Base-by-base conservation (phyloP, 2,113 vertebrate genomes). In the Brachyistius frenatus region DNA sequence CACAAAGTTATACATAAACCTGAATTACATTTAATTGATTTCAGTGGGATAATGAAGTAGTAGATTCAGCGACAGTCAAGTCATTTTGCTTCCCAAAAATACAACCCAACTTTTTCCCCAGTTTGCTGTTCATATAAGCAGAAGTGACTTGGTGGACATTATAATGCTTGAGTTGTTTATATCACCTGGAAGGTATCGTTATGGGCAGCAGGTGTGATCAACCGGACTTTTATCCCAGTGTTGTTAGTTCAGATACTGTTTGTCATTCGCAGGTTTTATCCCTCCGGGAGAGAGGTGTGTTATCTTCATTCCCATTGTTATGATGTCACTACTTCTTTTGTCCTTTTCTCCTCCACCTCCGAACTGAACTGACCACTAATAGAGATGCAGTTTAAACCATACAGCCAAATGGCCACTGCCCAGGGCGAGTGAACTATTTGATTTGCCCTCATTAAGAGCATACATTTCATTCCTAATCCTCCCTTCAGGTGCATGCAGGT, bases 251-350 rank as follows among this genome's bases (percentile, higher is more conserved):
- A 16, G 31, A 76, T 46, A 58, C 11, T n/a, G 46, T 73, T 65
- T 73, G 58, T 78, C 69, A 54, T 77, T 77, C 56, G 50, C 62
- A 63, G 65, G 47, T 54, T 74, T 53, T 62, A 64, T 58, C 64
- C 49, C 66, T 71, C 47, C 36, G 52, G 49, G 61, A 54, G 55
- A 72, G 52, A 50, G 15, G 35, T 39, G 56, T 55, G 54, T n/a
- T 72, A 72, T 66, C 39, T 56, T 36, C 3, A 35, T 50, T 60
- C 58, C 46, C 8, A 60, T 16, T 30, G 30, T 46, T 50, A 30
- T 16, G 41, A 7, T 44, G 46, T 16, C 55, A 32, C 2, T 39
- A 35, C 32, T 37, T 76, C 44, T 44, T 35, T 46, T 36, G 9
- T 14, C 35, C 1, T 37, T 67, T 52, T 47, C 14, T 66, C 7